Conservation (phyloP, 2,888 invertebrate species). For the Monoplex corrugatus region DNA sequence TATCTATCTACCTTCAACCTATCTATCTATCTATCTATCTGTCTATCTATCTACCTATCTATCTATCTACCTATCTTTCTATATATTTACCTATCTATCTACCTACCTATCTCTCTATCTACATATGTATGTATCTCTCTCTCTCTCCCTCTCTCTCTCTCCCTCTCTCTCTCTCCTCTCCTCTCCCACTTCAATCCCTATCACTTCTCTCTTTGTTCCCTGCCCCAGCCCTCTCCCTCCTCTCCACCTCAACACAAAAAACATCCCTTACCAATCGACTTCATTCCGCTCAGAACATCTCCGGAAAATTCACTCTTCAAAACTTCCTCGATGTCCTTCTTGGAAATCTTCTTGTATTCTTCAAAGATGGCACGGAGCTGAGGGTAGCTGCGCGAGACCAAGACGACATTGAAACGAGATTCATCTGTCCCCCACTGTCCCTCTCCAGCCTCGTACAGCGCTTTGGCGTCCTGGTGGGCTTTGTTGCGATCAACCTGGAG, state of each 20-base stretch:
- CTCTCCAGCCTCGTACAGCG: constrained; percentile 78
- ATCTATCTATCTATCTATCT: too few relatives aligned
- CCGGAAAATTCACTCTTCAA: constrained; percentile 81
- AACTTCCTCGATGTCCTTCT: constrained; percentile 82
- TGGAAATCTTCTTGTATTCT: constrained; percentile 92
- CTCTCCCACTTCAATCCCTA: not conserved
- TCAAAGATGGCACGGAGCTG: constrained; percentile 88
- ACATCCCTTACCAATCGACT: constrained; percentile 77
- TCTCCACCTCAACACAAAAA: not conserved
- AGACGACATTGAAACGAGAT: constrained; percentile 79
- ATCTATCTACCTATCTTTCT: too few relatives aligned
- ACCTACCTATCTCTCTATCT: not conserved
- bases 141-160: not conserved
- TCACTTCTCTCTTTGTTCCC: not conserved
- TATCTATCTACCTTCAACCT: too few relatives aligned
- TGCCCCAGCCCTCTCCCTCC: not conserved
- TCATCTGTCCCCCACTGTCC: constrained; percentile 82
- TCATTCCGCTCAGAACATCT: constrained; percentile 78
- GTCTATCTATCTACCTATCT: too few relatives aligned
- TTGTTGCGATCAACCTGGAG: constrained; percentile 76
- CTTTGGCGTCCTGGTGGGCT: constrained; percentile 80
- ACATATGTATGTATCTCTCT: too few relatives aligned
- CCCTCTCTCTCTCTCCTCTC: not conserved
- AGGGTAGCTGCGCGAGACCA: constrained; percentile 84
- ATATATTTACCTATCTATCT: not conserved